Percentiles rank a stretch among this genome's conserved stretches.
phyloP scores from a whole-genome alignment of 2,797 vertebrate genomes.

The Salarias fasciatus region DNA sequence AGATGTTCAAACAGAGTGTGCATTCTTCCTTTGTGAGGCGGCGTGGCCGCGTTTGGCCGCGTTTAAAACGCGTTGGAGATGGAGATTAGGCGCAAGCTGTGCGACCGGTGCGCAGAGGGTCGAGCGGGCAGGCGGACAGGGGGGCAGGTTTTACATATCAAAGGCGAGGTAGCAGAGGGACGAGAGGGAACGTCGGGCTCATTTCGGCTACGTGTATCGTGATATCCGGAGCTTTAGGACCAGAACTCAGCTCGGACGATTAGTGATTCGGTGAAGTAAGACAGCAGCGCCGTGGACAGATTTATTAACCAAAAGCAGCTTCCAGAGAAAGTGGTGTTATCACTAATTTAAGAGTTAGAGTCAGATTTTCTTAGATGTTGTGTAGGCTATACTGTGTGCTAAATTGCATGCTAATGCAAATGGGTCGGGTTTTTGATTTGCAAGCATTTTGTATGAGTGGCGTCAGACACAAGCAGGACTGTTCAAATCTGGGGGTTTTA shows the following conservation, averaged over 20 bases:
- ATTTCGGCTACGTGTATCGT: constrained; percentile 7
- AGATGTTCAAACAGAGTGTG: constrained; percentile 75
- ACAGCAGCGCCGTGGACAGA: not conserved
- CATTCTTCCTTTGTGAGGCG: constrained; percentile 47
- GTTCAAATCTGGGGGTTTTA: too few relatives aligned
- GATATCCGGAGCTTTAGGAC: not conserved
- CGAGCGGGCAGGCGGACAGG: constrained; percentile 19
- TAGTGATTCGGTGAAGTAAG: constrained; percentile 5
- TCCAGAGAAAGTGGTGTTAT: constrained; percentile 12
- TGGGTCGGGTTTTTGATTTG: too few relatives aligned
- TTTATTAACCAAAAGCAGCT: constrained; percentile 16
- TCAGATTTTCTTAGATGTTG: too few relatives aligned
- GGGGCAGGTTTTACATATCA: constrained; percentile 70
- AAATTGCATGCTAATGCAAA: too few relatives aligned
- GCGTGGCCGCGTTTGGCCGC: constrained; percentile 52
- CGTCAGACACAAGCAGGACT: too few relatives aligned
- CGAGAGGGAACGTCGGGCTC: constrained; percentile 38
- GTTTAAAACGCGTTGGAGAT: constrained; percentile 52
- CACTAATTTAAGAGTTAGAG: constrained; percentile 20
- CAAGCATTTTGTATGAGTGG: too few relatives aligned
- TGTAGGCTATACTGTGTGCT: too few relatives aligned
- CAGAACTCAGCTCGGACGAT: constrained; percentile 18
- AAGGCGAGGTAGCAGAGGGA: constrained; percentile 48
- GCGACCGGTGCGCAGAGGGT: constrained; percentile 50
- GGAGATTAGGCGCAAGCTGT: constrained; percentile 68